Conservation (phyloP, 92 coral and sea anemone genomes). For the Scolanthus callimorphus region DNA sequence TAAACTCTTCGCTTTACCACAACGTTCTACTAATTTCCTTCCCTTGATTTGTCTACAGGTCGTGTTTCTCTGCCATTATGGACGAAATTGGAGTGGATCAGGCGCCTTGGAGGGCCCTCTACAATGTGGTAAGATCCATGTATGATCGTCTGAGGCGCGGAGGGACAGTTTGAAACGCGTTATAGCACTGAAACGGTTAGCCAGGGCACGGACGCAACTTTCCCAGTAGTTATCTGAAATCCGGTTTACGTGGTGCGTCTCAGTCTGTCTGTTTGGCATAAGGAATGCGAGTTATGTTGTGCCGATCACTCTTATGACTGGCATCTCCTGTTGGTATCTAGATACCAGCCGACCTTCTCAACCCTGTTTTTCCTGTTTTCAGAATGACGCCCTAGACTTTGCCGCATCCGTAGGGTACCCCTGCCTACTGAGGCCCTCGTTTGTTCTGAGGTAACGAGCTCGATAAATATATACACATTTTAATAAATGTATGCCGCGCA, state of each 20-base stretch:
- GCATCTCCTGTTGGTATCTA: too few relatives aligned
- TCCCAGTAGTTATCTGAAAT: too few relatives aligned
- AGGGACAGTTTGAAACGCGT: too few relatives aligned
- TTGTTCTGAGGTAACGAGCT: conserved; percentile 86
- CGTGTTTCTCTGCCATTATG: conserved; percentile 89
- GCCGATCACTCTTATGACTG: too few relatives aligned
- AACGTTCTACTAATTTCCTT: too few relatives aligned
- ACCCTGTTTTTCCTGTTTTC: background rate
- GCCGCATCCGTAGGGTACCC: conserved; percentile 97
- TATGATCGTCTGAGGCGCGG: background rate
- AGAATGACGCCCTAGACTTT: conserved; percentile 97
- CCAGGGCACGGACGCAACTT: too few relatives aligned
- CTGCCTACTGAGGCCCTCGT: conserved; percentile 92
- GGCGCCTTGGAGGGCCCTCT: conserved; percentile 95
- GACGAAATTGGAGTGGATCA: conserved; percentile 92
- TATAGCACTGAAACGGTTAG: too few relatives aligned
- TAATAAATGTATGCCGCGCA: too few relatives aligned
- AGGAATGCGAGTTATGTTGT: too few relatives aligned
- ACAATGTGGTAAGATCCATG: conserved; percentile 62
- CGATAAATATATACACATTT: background rate
- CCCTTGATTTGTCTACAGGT: conserved; percentile 35
- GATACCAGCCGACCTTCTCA: background rate
- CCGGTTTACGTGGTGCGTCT: too few relatives aligned
- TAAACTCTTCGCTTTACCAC: too few relatives aligned
- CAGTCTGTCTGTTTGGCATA: background rate